These are phyloP conservation scores for Ctenoplectra terminalis DNA, from an alignment of 1,140 invertebrate species.

Conservation along the genomic window DNA sequence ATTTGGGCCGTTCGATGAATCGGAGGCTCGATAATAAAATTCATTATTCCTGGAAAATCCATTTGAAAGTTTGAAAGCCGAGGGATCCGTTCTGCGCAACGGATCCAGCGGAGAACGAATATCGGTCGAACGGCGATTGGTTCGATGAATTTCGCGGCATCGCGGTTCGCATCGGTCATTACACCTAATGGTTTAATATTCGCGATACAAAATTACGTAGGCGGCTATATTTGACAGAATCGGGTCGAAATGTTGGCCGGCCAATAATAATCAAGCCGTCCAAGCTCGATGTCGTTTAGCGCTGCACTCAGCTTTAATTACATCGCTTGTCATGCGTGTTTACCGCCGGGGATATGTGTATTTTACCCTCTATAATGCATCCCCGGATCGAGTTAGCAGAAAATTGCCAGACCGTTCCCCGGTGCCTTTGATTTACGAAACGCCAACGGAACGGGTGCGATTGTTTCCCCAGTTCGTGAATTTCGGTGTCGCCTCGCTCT, in stretches of 20 bases:
- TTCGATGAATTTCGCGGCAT: conserved; percentile 61
- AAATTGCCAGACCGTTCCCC: not conserved
- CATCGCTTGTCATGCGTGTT: conserved; percentile 68
- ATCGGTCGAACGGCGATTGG: conserved; percentile 54
- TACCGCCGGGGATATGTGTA: conserved; percentile 58
- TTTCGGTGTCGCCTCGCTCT: not conserved
- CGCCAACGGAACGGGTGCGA: not conserved
- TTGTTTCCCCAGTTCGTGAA: conserved; percentile 7
- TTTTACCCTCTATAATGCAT: conserved; percentile 45
- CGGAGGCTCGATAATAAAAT: conserved; percentile 14
- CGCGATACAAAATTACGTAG: conserved; percentile 67
- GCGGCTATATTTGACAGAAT: conserved; percentile 61
- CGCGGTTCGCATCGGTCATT: conserved; percentile 53
- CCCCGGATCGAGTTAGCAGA: not conserved
- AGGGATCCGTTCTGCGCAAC: conserved; percentile 27
- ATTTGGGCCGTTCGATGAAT: not conserved
- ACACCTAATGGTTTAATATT: conserved; percentile 70
- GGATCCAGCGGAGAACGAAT: not conserved
- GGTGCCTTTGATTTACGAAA: conserved; percentile 23
- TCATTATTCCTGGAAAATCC: conserved; percentile 45
- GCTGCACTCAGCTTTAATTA: conserved; percentile 69
- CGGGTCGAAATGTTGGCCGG: conserved; percentile 65
- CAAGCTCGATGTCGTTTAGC: conserved; percentile 62
- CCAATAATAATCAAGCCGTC: conserved; percentile 68
- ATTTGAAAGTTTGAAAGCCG: conserved; percentile 58